A percentile compares a stretch with the other conserved stretches of the same genome.
Conservation (phyloP, 2,797 vertebrate species). For the Sebastes oblongus region DNA sequence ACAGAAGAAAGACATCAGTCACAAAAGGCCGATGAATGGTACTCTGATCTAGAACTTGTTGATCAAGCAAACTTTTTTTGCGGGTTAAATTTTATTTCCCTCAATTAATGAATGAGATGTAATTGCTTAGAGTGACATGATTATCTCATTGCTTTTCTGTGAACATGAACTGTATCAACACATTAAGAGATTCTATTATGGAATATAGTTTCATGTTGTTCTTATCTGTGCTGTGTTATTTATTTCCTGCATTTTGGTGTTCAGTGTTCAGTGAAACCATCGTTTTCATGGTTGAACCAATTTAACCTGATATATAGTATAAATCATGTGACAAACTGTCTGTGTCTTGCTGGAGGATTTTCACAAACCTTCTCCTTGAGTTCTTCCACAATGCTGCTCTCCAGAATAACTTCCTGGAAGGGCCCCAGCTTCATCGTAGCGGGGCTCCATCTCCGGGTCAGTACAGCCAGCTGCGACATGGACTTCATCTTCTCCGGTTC, state of each 20-base stretch:
- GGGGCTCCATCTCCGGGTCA: conserved; percentile 92
- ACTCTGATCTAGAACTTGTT: neutral
- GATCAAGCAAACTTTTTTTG: neutral
- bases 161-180: neutral
- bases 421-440: conserved; percentile 91
- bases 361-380: conserved; percentile 89
- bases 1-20: conserved; percentile 10
- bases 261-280: neutral
- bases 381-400: conserved; percentile 97
- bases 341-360: too few species aligned
- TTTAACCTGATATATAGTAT: too few species aligned
- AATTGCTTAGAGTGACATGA: neutral
- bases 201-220: neutral
- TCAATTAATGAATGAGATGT: neutral
- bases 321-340: neutral
- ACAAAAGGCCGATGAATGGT: neutral
- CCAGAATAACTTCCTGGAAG: conserved; percentile 96
- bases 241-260: neutral
- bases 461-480: conserved; percentile 96
- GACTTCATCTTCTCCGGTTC: conserved; percentile 98
- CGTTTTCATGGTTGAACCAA: neutral
- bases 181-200: neutral
- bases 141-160: neutral
- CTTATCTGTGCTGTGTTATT: neutral
- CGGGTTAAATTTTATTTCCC: neutral